Percentiles rank a stretch among this genome's conserved stretches.
phyloP scores from a whole-genome alignment of 1,140 invertebrate genomes.

The Potamilus streckersoni region DNA sequence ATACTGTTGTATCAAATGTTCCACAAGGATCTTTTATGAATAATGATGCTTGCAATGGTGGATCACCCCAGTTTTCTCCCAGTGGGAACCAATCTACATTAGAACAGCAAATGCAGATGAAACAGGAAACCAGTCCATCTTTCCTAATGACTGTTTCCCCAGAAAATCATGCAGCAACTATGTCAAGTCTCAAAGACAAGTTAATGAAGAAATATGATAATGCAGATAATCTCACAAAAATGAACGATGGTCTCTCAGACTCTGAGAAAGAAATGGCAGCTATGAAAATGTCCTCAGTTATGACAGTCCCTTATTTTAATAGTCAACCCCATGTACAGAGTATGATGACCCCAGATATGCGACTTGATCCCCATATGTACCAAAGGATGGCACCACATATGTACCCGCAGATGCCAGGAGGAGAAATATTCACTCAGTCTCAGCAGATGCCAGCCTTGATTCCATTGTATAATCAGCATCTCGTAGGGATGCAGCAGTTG shows the following conservation, averaged over 20 bases:
- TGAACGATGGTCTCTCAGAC: constrained; percentile 13
- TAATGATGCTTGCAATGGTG: background rate
- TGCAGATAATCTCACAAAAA: constrained; percentile 54
- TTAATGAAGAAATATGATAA: constrained; percentile 57
- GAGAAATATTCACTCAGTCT: constrained; percentile 7
- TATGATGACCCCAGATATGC: constrained; percentile 33
- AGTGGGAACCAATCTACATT: constrained; percentile 8
- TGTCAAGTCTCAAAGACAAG: constrained; percentile 57
- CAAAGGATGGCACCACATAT: constrained; percentile 23
- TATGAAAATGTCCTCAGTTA: background rate
- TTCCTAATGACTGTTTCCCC: constrained; percentile 9
- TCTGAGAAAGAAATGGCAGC: constrained; percentile 9
- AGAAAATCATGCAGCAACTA: constrained; percentile 41
- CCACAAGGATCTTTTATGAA: constrained; percentile 10
- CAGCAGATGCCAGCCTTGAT: constrained; percentile 5
- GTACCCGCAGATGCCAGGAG: constrained; percentile 7
- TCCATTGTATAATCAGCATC: constrained; percentile 43
- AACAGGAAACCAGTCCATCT: constrained; percentile 38
- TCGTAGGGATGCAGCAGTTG: constrained; percentile 53
- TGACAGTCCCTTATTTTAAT: constrained; percentile 14
- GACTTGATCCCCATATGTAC: constrained; percentile 16
- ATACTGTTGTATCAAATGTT: constrained; percentile 20
- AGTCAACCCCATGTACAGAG: constrained; percentile 15
- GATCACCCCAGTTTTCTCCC: constrained; percentile 1
- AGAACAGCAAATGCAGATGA: constrained; percentile 10